Evolutionary conservation across 2,113 vertebrate genomes (phyloP), one percentile per base, ranked within the genome.

Genomic region (Edolisoma coerulescens): DNA sequence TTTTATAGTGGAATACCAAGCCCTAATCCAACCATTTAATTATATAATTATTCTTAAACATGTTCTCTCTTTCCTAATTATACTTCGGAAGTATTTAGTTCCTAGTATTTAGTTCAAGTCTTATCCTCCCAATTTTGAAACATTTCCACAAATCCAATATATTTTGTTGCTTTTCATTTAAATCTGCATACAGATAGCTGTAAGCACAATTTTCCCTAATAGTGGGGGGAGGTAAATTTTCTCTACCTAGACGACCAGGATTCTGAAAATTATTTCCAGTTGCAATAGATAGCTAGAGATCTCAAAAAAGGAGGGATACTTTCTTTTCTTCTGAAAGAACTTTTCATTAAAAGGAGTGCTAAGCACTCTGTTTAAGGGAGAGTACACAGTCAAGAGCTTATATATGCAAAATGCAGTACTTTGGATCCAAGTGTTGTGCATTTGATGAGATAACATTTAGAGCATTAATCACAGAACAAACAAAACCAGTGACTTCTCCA

Each of bases 341-440:
- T 28, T 90, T 54, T 54, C 39, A 33, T 23, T 59, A 18, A 52
- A 78, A 75, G 21, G 21, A 75, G 61, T 74, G 26, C 14, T 32
- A 67, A 54, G 19, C 35, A 35, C 3, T 28, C 16, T 74, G 6
- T 53, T 74, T 41, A 74, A 49, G 50, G 50, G 10, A 80, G 3
- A 60, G 20, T 41, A 67, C 21, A 44, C 8, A 54, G 30, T 8
- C 2, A 6, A 81, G 47, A 54, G 11, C 22, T 92, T 60, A 78
- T 53, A 47, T 28, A 27, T 0, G 0, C 24, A 52, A 89, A 71
- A 67, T 32, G 5, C 11, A 41, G 8, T 44, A n/a, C 11, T 81
- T 9, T 67, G 39, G 27, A 47, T 49, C 76, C 44, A 30, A 20
- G 6, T n/a, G 35, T 16, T 84, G 17, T 53, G 22, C 6, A 21